A percentile compares a stretch with the other conserved stretches of the same genome.
Conservation (phyloP, 2,113 vertebrate genomes). For the Edolisoma coerulescens region DNA sequence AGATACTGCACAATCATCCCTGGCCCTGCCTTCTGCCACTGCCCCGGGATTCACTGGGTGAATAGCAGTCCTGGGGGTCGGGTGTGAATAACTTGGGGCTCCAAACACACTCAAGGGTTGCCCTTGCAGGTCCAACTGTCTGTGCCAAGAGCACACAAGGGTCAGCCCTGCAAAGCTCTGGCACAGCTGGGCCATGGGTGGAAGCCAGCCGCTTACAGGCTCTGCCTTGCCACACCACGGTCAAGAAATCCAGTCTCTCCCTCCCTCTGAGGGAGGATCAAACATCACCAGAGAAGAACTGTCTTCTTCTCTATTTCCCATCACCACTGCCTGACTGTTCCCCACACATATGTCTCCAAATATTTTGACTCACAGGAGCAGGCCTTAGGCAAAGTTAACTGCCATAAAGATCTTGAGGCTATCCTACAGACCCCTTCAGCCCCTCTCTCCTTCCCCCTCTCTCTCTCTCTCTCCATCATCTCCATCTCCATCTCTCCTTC, state of each 20-base stretch:
- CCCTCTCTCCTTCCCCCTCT: neutral
- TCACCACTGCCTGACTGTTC: neutral
- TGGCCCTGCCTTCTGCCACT: neutral
- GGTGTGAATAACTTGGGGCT: neutral
- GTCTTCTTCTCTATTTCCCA: neutral
- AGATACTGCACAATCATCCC: neutral
- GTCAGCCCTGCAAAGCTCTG: neutral
- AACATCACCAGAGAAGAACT: neutral
- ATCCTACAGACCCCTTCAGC: rapidly evolving
- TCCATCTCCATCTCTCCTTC: neutral
- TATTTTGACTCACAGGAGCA: neutral
- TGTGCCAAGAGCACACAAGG: neutral
- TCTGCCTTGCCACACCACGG: neutral
- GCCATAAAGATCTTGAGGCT: neutral
- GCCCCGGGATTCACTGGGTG: neutral
- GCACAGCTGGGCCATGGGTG: neutral
- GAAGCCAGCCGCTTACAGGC: neutral
- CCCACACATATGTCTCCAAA: neutral
- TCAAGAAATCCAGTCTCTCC: neutral
- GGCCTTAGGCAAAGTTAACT: neutral
- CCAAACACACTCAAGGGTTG: neutral
- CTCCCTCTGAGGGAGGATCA: neutral
- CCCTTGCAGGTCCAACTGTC: neutral
- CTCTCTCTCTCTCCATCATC: neutral
- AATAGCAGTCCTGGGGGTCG: neutral